Evolutionary conservation across 2,888 invertebrate species (phyloP).

Genomic region (Hirtodrosophila alboralis): DNA sequence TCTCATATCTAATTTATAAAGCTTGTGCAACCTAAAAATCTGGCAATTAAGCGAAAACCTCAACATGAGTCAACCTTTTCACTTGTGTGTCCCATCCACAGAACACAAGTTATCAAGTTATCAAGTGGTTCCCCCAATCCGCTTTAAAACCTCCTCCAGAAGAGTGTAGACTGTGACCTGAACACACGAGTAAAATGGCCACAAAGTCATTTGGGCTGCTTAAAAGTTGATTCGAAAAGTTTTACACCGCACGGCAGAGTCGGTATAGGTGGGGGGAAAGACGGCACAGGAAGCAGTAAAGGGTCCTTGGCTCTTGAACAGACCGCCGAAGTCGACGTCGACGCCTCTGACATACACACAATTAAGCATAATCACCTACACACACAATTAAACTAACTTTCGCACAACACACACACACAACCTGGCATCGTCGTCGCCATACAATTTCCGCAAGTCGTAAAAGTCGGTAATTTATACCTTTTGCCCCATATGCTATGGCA

Average conservation of each 20-base stretch:
- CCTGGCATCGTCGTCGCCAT: constrained; percentile 64
- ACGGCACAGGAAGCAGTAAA: constrained; percentile 34
- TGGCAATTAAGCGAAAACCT: constrained; percentile 50
- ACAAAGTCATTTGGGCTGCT: constrained; percentile 75
- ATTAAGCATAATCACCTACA: constrained; percentile 73
- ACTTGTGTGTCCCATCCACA: constrained; percentile 11
- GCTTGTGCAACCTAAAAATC: constrained; percentile 19
- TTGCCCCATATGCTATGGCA: constrained; percentile 84
- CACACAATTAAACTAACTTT: constrained; percentile 67
- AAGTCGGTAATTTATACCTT: constrained; percentile 80
- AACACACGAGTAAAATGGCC: constrained; percentile 55
- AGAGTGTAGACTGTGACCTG: constrained; percentile 16
- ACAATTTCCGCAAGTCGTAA: constrained; percentile 80
- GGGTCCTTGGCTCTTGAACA: constrained; percentile 40
- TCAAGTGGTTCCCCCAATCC: constrained; percentile 48
- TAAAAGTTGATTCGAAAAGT: constrained; percentile 79
- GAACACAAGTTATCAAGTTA: constrained; percentile 75
- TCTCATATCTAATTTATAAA: constrained; percentile 4
- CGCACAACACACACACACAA: constrained; percentile 35
- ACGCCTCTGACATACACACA: constrained; percentile 65
- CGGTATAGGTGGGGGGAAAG: background rate
- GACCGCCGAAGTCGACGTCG: constrained; percentile 40
- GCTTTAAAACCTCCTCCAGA: background rate
- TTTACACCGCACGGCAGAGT: constrained; percentile 56
- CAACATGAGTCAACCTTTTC: constrained; percentile 29